phyloP scores from a whole-genome alignment of 2,797 vertebrate species.

The Eleutherodactylus coqui region DNA sequence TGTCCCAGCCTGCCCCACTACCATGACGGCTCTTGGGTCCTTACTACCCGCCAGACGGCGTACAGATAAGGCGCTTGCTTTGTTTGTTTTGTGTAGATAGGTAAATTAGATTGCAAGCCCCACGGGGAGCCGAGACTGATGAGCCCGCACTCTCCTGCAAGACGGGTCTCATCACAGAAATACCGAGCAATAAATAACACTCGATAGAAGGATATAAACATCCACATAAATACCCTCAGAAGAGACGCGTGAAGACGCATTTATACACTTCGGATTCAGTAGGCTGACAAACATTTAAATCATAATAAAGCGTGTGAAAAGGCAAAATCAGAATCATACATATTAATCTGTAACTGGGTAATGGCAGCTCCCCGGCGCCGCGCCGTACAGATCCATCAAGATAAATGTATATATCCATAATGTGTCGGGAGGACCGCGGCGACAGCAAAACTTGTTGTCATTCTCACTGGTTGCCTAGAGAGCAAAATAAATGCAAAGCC shows the following conservation, averaged over 20 bases:
- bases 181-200: not conserved
- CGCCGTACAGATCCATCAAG: not conserved
- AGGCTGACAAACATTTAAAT: constrained; percentile 7
- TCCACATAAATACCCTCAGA: not conserved
- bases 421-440: not conserved
- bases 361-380: not conserved
- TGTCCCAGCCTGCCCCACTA: too few species aligned
- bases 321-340: not conserved
- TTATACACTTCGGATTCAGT: not conserved
- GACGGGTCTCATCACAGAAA: not conserved
- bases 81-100: not conserved
- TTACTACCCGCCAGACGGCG: too few species aligned
- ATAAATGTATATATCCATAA: constrained; percentile 25
- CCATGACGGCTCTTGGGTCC: too few species aligned
- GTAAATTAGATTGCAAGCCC: not conserved
- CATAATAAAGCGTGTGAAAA: not conserved
- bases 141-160: not conserved
- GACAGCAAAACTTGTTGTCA: constrained; percentile 20
- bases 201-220: not conserved
- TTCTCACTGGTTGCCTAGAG: constrained; percentile 32
- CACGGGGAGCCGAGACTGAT: not conserved
- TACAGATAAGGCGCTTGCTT: too few species aligned
- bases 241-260: not conserved
- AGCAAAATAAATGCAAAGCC: constrained; percentile 41
- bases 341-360: constrained; percentile 18